These are phyloP conservation scores for Centropus unirufus DNA, from an alignment of 2,113 vertebrate genomes.

Conservation along the genomic window DNA sequence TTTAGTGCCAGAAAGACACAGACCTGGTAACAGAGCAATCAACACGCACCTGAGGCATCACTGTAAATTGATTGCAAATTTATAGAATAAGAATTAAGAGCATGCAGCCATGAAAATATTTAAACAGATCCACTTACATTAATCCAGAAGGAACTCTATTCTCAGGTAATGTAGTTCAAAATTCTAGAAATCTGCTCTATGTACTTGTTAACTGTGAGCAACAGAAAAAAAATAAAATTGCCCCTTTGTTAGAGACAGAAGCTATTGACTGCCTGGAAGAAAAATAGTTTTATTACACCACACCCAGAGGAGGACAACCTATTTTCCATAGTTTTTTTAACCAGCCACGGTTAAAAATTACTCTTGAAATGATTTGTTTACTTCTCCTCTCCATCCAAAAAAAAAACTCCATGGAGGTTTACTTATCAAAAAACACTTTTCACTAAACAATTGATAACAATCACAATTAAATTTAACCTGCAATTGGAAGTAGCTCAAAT, in stretches of 20 bases:
- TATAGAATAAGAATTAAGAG: constrained; percentile 41
- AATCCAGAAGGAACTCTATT: constrained; percentile 25
- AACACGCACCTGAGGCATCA: constrained; percentile 33
- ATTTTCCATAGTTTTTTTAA: background rate
- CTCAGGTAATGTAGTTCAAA: background rate
- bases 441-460: constrained; percentile 24
- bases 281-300: constrained; percentile 7
- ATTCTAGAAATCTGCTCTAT: background rate
- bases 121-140: background rate
- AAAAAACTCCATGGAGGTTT: constrained; percentile 8
- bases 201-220: background rate
- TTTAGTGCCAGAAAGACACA: constrained; percentile 11
- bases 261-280: constrained; percentile 13
- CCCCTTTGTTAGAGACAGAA: background rate
- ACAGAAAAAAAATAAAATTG: background rate
- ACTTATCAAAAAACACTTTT: background rate
- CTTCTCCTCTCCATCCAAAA: background rate
- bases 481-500: constrained; percentile 29
- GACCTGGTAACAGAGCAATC: background rate
- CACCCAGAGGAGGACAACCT: background rate
- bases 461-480: constrained; percentile 55
- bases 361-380: constrained; percentile 30
- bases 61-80: constrained; percentile 50
- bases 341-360: background rate
- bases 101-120: constrained; percentile 43